Conservation (phyloP, 2,888 invertebrate genomes). For the Keiferia lycopersicella region DNA sequence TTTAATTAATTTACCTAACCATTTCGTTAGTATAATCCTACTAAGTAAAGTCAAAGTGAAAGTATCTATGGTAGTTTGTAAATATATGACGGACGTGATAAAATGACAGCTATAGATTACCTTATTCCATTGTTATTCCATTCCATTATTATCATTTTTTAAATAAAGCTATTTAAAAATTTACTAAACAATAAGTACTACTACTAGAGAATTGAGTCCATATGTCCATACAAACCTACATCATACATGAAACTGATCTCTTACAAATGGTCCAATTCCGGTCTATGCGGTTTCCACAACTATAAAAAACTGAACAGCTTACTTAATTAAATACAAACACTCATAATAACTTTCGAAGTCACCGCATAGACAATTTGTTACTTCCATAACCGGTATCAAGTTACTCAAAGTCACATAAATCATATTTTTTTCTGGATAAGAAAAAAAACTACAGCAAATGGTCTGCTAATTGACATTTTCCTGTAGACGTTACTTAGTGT, state of each 20-base stretch:
- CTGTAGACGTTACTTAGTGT: constrained; percentile 47
- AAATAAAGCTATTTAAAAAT: too few relatives aligned
- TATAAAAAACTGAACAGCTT: constrained; percentile 6
- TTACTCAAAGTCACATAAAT: constrained; percentile 71
- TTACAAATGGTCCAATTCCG: neutral
- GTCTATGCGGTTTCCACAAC: neutral
- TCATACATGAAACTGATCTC: neutral
- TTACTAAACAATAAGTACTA: too few relatives aligned
- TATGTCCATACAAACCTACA: too few relatives aligned
- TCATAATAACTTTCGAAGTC: constrained; percentile 6
- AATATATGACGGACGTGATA: too few relatives aligned
- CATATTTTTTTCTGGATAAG: constrained; percentile 66
- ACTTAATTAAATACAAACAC: constrained; percentile 11
- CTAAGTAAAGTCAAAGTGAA: too few relatives aligned
- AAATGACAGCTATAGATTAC: too few relatives aligned
- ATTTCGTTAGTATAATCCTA: too few relatives aligned
- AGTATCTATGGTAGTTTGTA: too few relatives aligned
- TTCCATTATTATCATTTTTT: too few relatives aligned
- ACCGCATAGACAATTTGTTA: constrained; percentile 73
- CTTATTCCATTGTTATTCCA: too few relatives aligned
- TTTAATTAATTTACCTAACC: too few relatives aligned
- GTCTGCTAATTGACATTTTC: constrained; percentile 79
- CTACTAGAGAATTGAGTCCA: too few relatives aligned
- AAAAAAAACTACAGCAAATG: constrained; percentile 63
- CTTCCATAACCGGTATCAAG: constrained; percentile 66